Conservation (phyloP, 1,140 invertebrate species). For the Lepidurus arcticus region DNA sequence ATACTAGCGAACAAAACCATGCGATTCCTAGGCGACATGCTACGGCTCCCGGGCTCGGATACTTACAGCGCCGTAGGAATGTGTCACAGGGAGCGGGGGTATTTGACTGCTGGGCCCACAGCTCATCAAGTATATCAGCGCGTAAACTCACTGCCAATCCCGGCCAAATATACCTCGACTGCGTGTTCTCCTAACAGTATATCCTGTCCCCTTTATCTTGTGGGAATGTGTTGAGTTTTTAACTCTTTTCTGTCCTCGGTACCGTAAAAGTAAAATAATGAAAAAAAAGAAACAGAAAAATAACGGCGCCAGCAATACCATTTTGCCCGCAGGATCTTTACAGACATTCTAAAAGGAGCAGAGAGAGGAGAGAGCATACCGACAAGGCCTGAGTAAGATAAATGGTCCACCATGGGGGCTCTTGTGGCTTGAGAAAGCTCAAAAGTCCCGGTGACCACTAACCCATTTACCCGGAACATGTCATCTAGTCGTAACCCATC, state of each 20-base stretch:
- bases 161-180: neutral
- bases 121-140: slow-evolving; percentile 1
- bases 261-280: neutral
- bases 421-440: slow-evolving; percentile 18
- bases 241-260: neutral
- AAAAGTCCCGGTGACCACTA: slow-evolving; percentile 13
- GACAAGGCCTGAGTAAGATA: slow-evolving; percentile 15
- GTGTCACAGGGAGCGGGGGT: neutral
- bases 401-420: slow-evolving; percentile 3
- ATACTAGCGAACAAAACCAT: slow-evolving; percentile 28
- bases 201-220: neutral
- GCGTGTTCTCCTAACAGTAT: neutral
- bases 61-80: neutral
- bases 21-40: slow-evolving; percentile 6
- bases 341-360: neutral
- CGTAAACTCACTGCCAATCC: neutral
- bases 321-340: neutral
- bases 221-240: neutral
- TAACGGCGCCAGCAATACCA: neutral
- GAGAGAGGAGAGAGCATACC: neutral
- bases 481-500: slow-evolving; percentile 13
- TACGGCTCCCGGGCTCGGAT: neutral
- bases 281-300: neutral
- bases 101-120: slow-evolving; percentile 15
- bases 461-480: slow-evolving; percentile 14